Percentiles rank a stretch among this genome's conserved stretches.
Conservation (phyloP, 2,888 invertebrate genomes). For the Dasypogon diadema region DNA sequence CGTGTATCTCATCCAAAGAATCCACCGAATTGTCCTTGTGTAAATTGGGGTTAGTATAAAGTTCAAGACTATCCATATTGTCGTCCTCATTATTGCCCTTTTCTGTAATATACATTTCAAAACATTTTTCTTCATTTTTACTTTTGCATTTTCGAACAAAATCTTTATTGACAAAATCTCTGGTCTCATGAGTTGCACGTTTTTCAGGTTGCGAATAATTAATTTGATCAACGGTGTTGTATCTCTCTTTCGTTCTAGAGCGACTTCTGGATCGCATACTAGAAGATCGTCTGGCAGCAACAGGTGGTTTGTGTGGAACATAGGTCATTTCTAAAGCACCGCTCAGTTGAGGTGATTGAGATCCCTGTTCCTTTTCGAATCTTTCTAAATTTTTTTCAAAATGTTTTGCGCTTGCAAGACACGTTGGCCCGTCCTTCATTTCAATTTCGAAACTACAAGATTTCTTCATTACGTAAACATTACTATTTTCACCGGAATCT, state of each 20-base stretch:
- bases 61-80: constrained; percentile 75
- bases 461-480: constrained; percentile 59
- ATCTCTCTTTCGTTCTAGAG: constrained; percentile 68
- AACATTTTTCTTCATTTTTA: constrained; percentile 71
- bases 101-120: constrained; percentile 74
- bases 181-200: constrained; percentile 55
- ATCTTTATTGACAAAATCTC: constrained; percentile 54
- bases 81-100: constrained; percentile 73
- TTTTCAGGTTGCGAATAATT: constrained; percentile 66
- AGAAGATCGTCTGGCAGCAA: constrained; percentile 77
- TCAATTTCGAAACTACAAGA: constrained; percentile 64
- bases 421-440: constrained; percentile 57
- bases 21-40: constrained; percentile 64
- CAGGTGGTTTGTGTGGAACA: constrained; percentile 81
- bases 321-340: constrained; percentile 71
- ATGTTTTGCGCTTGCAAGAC: constrained; percentile 62
- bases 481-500: constrained; percentile 58
- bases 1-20: constrained; percentile 67
- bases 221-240: constrained; percentile 67
- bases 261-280: constrained; percentile 73
- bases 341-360: constrained; percentile 64
- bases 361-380: constrained; percentile 73
- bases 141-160: constrained; percentile 63
- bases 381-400: constrained; percentile 73
- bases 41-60: constrained; percentile 66